phyloP scores from a whole-genome alignment of 2,797 vertebrate species.

The Micrastur ruficollis region DNA sequence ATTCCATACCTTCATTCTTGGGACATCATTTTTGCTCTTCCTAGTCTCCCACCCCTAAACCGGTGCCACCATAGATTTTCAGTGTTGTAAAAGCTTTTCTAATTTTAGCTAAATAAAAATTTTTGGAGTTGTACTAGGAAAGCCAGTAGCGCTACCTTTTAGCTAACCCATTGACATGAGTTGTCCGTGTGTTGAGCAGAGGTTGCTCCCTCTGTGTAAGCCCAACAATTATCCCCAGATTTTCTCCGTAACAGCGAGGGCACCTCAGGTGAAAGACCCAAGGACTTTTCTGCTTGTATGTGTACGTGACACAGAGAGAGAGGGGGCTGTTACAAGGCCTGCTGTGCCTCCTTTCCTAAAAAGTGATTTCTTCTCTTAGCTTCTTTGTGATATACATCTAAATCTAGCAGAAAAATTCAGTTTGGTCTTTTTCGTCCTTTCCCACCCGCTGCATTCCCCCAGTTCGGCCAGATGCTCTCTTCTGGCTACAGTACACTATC shows the following conservation, averaged over 20 bases:
- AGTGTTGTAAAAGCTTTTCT: neutral
- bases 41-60: neutral
- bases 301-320: neutral
- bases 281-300: neutral
- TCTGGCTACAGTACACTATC: neutral
- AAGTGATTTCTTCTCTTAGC: neutral
- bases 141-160: neutral
- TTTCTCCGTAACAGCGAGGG: neutral
- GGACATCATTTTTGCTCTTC: slow-evolving; percentile 20
- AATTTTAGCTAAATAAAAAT: neutral
- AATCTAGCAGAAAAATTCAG: neutral
- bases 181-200: neutral
- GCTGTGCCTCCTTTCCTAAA: neutral
- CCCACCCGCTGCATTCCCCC: neutral
- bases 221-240: neutral
- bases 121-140: neutral
- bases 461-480: neutral
- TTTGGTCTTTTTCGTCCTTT: neutral
- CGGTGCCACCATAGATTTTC: neutral
- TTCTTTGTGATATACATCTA: neutral
- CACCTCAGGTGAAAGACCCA: slow-evolving; percentile 36
- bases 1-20: slow-evolving; percentile 39
- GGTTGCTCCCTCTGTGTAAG: neutral
- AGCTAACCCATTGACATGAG: neutral
- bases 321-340: neutral